Evolutionary conservation across 2,888 invertebrate genomes (phyloP).

Genomic region (Drosophila barbarae): DNA sequence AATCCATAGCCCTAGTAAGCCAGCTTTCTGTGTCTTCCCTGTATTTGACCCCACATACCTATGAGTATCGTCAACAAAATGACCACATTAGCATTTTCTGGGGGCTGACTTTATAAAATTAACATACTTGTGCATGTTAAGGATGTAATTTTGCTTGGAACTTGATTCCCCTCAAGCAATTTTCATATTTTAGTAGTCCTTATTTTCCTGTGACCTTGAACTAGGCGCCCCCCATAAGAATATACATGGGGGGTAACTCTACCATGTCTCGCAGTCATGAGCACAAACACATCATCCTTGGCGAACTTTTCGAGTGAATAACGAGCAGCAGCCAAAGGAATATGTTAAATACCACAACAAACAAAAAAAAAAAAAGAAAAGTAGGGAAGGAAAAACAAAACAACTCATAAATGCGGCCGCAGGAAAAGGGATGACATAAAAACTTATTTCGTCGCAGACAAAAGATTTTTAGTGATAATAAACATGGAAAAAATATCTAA

Average conservation of each 20-base stretch:
- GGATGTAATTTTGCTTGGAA: conserved; percentile 29
- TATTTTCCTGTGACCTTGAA: conserved; percentile 26
- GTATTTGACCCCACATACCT: not conserved
- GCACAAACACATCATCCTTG: conserved; percentile 35
- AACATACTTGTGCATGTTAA: conserved; percentile 31
- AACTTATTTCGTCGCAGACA: conserved; percentile 53
- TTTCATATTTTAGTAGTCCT: conserved; percentile 34
- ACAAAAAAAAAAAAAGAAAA: not conserved
- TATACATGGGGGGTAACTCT: conserved; percentile 13
- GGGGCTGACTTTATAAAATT: conserved; percentile 23
- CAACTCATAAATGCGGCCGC: conserved; percentile 27
- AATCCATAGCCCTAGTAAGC: not conserved
- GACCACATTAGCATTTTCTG: conserved; percentile 30
- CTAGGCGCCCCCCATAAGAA: conserved; percentile 20
- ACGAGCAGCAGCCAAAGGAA: conserved; percentile 16
- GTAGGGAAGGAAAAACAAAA: conserved; percentile 28
- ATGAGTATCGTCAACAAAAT: conserved; percentile 21
- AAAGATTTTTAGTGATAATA: conserved; percentile 12
- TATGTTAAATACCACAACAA: conserved; percentile 48
- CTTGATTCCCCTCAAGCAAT: conserved; percentile 29
- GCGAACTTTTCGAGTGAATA: conserved; percentile 32
- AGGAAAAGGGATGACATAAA: conserved; percentile 27
- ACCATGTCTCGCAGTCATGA: conserved; percentile 25
- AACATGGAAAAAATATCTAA: not conserved
- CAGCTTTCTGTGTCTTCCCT: not conserved